Conservation (phyloP, 2,888 invertebrate genomes). For the Nomada fabriciana region DNA sequence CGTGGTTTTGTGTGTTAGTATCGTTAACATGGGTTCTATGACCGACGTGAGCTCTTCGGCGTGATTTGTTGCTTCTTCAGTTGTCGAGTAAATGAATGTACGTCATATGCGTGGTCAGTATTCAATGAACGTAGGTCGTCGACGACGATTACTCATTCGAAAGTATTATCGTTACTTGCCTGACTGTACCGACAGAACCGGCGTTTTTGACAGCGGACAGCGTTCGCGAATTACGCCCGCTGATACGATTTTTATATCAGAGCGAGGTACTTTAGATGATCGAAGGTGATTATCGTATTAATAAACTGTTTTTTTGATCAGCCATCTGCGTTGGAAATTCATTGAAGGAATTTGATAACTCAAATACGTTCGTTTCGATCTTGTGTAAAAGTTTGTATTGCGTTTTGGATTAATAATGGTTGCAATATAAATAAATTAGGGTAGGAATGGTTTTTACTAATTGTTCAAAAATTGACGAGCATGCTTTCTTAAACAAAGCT, state of each 20-base stretch:
- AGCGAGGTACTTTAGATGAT: background rate
- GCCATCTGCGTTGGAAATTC: background rate
- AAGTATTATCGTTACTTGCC: conserved; percentile 33
- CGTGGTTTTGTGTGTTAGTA: background rate
- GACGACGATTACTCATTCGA: conserved; percentile 51
- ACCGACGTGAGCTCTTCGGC: conserved; percentile 3
- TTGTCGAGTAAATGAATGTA: conserved; percentile 41
- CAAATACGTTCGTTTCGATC: background rate
- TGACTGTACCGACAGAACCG: conserved; percentile 10
- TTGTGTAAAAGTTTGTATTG: background rate
- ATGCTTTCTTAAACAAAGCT: too few species aligned
- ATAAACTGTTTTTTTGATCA: background rate
- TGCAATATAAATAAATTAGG: too few species aligned
- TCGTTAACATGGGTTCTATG: background rate
- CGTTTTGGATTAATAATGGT: background rate
- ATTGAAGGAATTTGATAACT: background rate
- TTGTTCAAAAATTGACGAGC: background rate
- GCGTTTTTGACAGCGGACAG: conserved; percentile 5
- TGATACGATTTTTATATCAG: background rate
- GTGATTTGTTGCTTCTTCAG: conserved; percentile 24
- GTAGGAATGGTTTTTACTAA: background rate
- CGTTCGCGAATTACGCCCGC: background rate
- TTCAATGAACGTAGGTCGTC: conserved; percentile 57
- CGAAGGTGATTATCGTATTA: background rate
- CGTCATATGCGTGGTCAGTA: conserved; percentile 50